Evolutionary conservation across 2,797 vertebrate species (phyloP).

Genomic region (Diglossa cyanea): DNA sequence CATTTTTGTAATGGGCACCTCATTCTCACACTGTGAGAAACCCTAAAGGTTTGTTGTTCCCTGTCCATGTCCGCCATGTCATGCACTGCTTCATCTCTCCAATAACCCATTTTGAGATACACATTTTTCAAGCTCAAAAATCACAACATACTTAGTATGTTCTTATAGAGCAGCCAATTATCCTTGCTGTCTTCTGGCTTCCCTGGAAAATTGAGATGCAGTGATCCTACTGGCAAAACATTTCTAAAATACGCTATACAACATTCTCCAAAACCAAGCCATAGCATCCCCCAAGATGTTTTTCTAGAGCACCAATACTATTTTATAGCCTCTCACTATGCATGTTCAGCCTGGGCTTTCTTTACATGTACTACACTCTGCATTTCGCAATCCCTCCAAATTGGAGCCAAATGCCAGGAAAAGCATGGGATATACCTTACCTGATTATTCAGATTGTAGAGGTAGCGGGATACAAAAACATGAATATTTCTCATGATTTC

Average conservation of each 20-base stretch:
- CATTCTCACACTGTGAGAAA: neutral
- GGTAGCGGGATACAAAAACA: constrained; percentile 96
- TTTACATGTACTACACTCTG: accelerated
- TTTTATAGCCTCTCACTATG: neutral
- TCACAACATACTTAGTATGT: accelerated
- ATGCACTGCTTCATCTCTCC: neutral
- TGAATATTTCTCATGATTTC: constrained; percentile 99
- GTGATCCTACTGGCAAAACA: neutral
- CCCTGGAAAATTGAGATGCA: neutral
- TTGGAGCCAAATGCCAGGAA: neutral
- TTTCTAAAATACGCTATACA: neutral
- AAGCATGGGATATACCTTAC: constrained; percentile 59
- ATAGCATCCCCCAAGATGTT: neutral
- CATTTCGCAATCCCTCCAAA: neutral
- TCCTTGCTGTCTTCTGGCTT: neutral
- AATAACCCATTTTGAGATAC: neutral
- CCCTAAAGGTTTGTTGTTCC: neutral
- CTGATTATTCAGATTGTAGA: constrained; percentile 99
- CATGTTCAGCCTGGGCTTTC: neutral
- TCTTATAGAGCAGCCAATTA: neutral
- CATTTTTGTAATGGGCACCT: neutral
- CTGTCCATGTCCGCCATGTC: neutral
- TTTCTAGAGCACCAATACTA: neutral
- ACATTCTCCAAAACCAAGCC: neutral
- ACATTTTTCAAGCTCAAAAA: neutral